Conservation (phyloP, 2,113 vertebrate genomes). For the Sula dactylatra region DNA sequence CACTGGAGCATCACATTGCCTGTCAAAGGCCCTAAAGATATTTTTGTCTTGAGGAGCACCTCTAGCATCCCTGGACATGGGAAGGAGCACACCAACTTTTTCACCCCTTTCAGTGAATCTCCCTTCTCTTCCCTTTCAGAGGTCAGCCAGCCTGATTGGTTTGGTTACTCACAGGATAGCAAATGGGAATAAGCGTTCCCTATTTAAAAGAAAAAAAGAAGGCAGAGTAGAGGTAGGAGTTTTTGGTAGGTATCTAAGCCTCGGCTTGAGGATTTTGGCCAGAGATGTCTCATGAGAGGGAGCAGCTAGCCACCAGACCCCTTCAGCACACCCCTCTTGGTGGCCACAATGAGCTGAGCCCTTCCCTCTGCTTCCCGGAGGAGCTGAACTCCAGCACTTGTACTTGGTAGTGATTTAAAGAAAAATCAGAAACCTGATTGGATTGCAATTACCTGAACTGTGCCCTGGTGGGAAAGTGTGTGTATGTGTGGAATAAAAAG, state of each 20-base stretch:
- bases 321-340: neutral
- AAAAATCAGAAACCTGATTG: neutral
- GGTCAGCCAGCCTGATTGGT: neutral
- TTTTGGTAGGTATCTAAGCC: neutral
- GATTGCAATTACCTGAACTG: conserved; percentile 6
- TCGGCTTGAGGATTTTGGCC: neutral
- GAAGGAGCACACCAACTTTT: neutral
- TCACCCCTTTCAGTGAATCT: neutral
- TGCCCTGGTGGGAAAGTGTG: neutral
- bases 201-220: neutral
- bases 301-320: neutral
- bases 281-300: neutral
- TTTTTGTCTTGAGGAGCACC: neutral
- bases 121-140: neutral
- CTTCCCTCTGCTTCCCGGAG: neutral
- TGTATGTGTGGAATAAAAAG: neutral
- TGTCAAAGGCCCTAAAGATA: neutral
- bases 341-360: neutral
- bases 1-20: neutral
- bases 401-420: neutral
- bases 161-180: neutral
- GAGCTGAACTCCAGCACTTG: neutral
- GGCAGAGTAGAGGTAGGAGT: neutral
- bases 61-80: neutral
- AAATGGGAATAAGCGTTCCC: neutral